These are phyloP conservation scores for Bombus pascuorum DNA, from an alignment of 1,140 invertebrate species.

Conservation along the genomic window DNA sequence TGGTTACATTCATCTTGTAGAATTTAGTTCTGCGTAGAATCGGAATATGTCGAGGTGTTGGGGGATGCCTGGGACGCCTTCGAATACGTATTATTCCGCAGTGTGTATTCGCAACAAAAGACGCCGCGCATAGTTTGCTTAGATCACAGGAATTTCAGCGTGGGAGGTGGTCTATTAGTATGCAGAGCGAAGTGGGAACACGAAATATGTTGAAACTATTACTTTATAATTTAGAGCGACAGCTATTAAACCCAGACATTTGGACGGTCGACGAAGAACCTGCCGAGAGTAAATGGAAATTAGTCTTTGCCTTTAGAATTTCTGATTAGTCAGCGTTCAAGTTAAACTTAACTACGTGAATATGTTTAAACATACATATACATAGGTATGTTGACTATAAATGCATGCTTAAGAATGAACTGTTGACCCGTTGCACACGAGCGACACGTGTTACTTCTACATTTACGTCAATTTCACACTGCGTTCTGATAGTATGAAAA, in stretches of 20 bases:
- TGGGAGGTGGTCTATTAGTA: not conserved
- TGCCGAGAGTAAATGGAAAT: slow-evolving; percentile 2
- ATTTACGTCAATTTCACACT: too few species aligned
- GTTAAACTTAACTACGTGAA: not conserved
- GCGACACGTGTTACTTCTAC: too few species aligned
- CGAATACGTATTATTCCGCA: not conserved
- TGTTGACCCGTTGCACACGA: too few species aligned
- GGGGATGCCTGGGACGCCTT: not conserved
- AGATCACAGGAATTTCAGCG: slow-evolving; percentile 21
- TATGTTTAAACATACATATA: not conserved
- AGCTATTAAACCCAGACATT: not conserved
- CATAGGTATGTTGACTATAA: not conserved
- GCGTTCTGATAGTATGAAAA: too few species aligned
- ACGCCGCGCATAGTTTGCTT: slow-evolving; percentile 31
- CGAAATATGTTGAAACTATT: slow-evolving; percentile 31
- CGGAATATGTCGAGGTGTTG: not conserved
- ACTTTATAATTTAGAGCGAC: slow-evolving; percentile 9
- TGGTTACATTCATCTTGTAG: not conserved
- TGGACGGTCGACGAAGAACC: not conserved
- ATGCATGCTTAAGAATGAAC: not conserved
- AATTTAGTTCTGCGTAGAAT: not conserved
- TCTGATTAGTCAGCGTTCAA: not conserved
- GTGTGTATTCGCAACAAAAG: slow-evolving; percentile 21
- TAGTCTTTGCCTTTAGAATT: slow-evolving; percentile 1
- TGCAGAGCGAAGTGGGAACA: slow-evolving; percentile 6